Conservation (phyloP, 2,888 invertebrate genomes). For the Drepanosiphum platanoidis region DNA sequence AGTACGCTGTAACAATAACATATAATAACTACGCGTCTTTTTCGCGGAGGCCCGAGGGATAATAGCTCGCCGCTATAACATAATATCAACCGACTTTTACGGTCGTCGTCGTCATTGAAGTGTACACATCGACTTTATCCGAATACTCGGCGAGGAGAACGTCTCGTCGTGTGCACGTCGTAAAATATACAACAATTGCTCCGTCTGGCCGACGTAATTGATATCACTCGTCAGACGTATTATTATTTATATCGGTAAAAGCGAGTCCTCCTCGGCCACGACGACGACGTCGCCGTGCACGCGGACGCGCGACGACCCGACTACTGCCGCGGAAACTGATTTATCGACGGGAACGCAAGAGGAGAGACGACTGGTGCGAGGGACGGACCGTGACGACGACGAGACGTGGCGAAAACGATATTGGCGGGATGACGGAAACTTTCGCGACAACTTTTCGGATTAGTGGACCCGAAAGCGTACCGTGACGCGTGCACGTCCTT, state of each 20-base stretch:
- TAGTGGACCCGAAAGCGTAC: not conserved
- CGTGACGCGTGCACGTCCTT: not conserved
- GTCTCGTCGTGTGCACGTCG: not conserved
- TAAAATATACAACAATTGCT: not conserved
- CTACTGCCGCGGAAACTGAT: not conserved
- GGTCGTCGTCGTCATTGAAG: not conserved
- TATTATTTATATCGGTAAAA: not conserved
- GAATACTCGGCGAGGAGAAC: not conserved
- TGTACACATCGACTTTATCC: not conserved
- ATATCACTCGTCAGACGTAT: not conserved
- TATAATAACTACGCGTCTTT: too few relatives aligned
- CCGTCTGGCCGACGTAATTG: constrained; percentile 4
- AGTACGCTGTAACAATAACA: too few relatives aligned
- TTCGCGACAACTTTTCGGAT: not conserved
- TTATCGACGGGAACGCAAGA: not conserved
- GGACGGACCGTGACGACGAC: not conserved
- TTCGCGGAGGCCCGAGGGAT: not conserved
- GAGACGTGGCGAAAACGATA: not conserved
- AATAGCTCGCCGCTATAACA: not conserved
- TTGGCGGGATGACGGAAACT: not conserved
- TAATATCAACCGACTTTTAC: not conserved
- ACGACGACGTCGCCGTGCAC: too few relatives aligned
- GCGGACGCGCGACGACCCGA: not conserved
- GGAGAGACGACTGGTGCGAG: not conserved
- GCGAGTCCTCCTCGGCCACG: not conserved